Conservation (phyloP, 2,113 vertebrate species). For the Phocoena sinus region DNA sequence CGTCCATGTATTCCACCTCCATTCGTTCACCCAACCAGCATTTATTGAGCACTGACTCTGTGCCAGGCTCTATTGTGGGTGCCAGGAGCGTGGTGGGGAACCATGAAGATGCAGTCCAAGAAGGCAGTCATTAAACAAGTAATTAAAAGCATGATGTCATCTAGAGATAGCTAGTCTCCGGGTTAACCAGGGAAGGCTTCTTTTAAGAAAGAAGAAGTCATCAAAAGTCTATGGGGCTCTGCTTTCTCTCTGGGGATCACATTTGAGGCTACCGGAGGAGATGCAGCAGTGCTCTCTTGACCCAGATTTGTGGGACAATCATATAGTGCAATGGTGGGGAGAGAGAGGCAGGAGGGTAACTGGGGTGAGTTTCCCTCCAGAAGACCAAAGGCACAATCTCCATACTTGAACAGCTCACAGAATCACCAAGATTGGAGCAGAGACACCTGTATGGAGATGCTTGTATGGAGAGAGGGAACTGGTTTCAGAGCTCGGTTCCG, state of each 20-base stretch:
- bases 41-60: neutral
- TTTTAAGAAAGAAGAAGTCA: neutral
- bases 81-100: neutral
- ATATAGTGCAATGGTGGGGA: neutral
- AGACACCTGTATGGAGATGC: neutral
- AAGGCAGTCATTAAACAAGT: neutral
- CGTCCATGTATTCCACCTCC: neutral
- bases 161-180: neutral
- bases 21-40: neutral
- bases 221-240: neutral
- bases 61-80: neutral
- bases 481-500: neutral
- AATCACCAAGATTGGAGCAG: neutral
- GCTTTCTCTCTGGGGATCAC: neutral
- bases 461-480: neutral
- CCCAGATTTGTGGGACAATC: neutral
- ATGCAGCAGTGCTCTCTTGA: neutral
- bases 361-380: neutral
- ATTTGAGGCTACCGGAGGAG: neutral
- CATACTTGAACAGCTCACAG: neutral
- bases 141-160: neutral
- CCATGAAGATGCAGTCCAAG: neutral
- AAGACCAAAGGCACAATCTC: neutral
- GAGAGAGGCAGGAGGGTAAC: neutral
- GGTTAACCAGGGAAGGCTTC: neutral